These are phyloP conservation scores for Isoperla grammatica DNA, from an alignment of 2,888 invertebrate species.

Conservation along the genomic window DNA sequence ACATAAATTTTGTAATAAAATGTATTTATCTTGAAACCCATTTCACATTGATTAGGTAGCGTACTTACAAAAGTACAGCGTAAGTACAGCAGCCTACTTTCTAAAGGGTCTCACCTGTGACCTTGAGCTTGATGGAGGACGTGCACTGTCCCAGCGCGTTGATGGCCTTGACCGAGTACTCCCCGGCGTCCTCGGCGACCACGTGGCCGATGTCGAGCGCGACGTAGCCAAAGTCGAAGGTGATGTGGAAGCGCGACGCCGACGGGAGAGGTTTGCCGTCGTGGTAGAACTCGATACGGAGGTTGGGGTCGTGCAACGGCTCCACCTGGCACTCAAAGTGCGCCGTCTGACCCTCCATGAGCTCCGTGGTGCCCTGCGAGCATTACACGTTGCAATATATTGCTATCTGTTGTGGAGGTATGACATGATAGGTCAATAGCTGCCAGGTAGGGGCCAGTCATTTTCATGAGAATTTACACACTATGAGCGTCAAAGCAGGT, in stretches of 20 bases:
- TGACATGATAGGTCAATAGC: too few species aligned
- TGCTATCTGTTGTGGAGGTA: too few species aligned
- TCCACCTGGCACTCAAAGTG: constrained; percentile 95
- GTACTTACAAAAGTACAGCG: too few species aligned
- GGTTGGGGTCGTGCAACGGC: constrained; percentile 83
- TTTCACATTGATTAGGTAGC: too few species aligned
- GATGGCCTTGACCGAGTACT: constrained; percentile 87
- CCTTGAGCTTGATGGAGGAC: constrained; percentile 73
- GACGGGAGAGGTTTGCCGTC: constrained; percentile 88
- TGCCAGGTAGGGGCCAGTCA: too few species aligned
- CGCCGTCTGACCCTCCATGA: constrained; percentile 87
- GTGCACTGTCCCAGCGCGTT: constrained; percentile 88
- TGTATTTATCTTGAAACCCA: too few species aligned
- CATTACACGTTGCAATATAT: too few species aligned
- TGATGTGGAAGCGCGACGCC: constrained; percentile 87
- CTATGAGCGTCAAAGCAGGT: too few species aligned
- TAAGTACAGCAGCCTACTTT: too few species aligned
- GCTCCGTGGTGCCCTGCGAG: constrained; percentile 71
- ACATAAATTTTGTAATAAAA: too few species aligned
- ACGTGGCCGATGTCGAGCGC: constrained; percentile 91
- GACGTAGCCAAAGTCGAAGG: constrained; percentile 97
- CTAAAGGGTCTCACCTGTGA: constrained; percentile 48
- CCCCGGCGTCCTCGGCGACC: constrained; percentile 92
- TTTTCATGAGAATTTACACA: too few species aligned
- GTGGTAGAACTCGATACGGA: constrained; percentile 86